These are phyloP conservation scores for Epizoanthus ramosus DNA, from an alignment of 92 coral and sea anemone species.

Conservation along the genomic window DNA sequence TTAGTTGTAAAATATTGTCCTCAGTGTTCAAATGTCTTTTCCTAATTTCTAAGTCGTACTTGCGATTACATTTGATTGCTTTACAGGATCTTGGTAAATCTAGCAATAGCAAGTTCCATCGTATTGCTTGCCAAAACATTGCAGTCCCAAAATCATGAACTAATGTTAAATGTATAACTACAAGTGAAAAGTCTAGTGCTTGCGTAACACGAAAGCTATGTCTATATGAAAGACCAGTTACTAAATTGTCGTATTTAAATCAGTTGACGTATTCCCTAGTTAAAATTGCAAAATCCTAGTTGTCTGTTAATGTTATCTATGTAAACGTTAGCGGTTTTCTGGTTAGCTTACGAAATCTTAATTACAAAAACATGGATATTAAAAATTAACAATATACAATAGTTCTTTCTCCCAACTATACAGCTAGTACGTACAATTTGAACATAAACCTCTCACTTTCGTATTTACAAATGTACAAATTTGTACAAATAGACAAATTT, in stretches of 20 bases:
- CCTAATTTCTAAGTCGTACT: neutral
- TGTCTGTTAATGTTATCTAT: neutral
- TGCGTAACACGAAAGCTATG: slow-evolving; percentile 7
- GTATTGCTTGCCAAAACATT: neutral
- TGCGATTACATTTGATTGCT: neutral
- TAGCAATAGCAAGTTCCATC: neutral
- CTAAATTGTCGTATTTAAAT: neutral
- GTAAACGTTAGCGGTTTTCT: neutral
- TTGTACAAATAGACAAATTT: slow-evolving; percentile 90
- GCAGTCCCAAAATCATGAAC: neutral
- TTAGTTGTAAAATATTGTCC: neutral
- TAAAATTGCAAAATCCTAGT: slow-evolving; percentile 23
- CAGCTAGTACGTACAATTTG: slow-evolving; percentile 38
- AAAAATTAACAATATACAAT: slow-evolving; percentile 44
- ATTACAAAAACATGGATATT: slow-evolving; percentile 8
- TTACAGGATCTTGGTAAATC: slow-evolving; percentile 11
- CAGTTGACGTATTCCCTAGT: neutral
- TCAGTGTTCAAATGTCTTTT: neutral
- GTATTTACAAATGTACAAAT: slow-evolving; percentile 95
- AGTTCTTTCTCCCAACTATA: slow-evolving; percentile 19
- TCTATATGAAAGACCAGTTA: neutral
- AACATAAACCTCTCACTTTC: slow-evolving; percentile 59
- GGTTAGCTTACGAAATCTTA: slow-evolving; percentile 17
- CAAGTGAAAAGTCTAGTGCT: neutral
- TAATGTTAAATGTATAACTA: no score